These are phyloP conservation scores for Cheilosia scutellata DNA, from an alignment of 2,888 invertebrate genomes.

Conservation along the genomic window DNA sequence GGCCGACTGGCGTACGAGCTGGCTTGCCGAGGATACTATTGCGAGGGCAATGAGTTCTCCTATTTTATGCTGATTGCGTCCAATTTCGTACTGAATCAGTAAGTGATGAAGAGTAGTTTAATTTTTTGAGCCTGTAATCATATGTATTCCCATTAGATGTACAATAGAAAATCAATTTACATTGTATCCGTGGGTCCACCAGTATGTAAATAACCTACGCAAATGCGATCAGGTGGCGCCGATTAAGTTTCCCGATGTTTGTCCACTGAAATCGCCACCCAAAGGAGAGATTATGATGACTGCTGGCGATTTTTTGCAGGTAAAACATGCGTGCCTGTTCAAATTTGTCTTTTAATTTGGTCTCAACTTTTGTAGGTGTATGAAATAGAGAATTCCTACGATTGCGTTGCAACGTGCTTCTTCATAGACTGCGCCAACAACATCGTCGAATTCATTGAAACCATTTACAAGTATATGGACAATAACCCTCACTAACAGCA, in stretches of 20 bases:
- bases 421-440: slow-evolving; percentile 99
- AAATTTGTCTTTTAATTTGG: neutral
- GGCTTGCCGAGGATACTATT: slow-evolving; percentile 93
- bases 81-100: slow-evolving; percentile 96
- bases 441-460: slow-evolving; percentile 96
- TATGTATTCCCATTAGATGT: slow-evolving; percentile 76
- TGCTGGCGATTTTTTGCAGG: slow-evolving; percentile 98
- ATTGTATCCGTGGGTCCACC: slow-evolving; percentile 97
- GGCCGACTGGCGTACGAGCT: slow-evolving; percentile 97
- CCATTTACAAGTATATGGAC: slow-evolving; percentile 88
- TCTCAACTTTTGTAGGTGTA: slow-evolving; percentile 78
- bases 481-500: neutral
- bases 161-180: slow-evolving; percentile 88
- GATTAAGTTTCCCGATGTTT: slow-evolving; percentile 94
- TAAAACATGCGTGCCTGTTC: slow-evolving; percentile 82
- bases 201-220: slow-evolving; percentile 94
- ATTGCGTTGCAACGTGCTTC: slow-evolving; percentile 98
- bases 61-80: slow-evolving; percentile 98
- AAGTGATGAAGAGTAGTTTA: slow-evolving; percentile 70
- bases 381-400: slow-evolving; percentile 85
- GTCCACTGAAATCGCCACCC: slow-evolving; percentile 87
- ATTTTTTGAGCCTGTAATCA: neutral
- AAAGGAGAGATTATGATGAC: slow-evolving; percentile 94
- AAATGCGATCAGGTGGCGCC: slow-evolving; percentile 92
- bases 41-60: slow-evolving; percentile 99